Base-by-base conservation (phyloP, 2,888 invertebrate genomes). In the Lepidocyrtinus sp. region DNA sequence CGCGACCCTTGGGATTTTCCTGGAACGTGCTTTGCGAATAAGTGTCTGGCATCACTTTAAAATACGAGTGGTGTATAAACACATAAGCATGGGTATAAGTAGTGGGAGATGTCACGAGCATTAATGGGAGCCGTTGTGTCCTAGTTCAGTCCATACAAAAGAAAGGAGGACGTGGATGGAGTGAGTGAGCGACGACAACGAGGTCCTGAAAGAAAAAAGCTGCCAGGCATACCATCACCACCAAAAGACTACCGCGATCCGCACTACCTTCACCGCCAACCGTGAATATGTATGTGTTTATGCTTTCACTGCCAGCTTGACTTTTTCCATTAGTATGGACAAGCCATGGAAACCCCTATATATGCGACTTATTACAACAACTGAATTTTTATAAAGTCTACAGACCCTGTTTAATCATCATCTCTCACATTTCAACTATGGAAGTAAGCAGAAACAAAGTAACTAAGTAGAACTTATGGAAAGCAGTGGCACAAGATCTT, bases 41-140 rank as follows among this genome's bases (percentile, higher is more conserved):
- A 79, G 74, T 79, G 73, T 79, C 74, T 79, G 79, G 73, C 79
- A 79, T 79, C 74, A 79, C 69, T 79, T 78, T 73, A 79, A 72
- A 79, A 74, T 74, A 61, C 65, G 59, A 59, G 59, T 1, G 7
- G 21, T 9, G 21, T 59, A 59, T n/a, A n/a, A n/a, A 70, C 59
- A 59, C 21, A 21, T 21, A 59, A 19, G 22, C 21, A 21, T 50
- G 50, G 15, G 15, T 15, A 50, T 15, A 50, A 50, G 15, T 15
- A 12, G 15, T 7, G 12, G 7, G 59, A 59, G 59, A 78, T 78
- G 78, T 78, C 72, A 78, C 50, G 50, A 17, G 63, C 73, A 73
- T 21, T 72, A 72, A 79, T 68, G 69, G 77, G 59, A 72, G 55
- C 36, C 71, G 70, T 71, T 75, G 64, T 75, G 62, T 64, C 21